Conservation (phyloP, 1,140 invertebrate species). For the Cylas formicarius region DNA sequence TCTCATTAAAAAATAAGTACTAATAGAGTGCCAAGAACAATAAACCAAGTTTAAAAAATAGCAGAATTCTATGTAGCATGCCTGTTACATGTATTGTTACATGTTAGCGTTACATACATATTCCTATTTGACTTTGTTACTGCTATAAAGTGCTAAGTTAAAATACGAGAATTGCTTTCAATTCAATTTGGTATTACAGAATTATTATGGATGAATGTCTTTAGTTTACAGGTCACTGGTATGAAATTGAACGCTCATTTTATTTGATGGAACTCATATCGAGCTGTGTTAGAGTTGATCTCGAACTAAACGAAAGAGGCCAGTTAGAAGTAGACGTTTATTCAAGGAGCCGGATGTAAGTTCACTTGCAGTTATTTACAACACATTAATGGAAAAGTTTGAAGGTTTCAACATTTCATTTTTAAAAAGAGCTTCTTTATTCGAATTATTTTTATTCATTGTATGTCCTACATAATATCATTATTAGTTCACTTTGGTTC, state of each 20-base stretch:
- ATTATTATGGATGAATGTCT: slow-evolving; percentile 11
- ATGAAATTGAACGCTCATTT: slow-evolving; percentile 63
- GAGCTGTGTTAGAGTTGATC: slow-evolving; percentile 56
- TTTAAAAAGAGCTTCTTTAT: background rate
- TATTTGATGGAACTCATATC: slow-evolving; percentile 59
- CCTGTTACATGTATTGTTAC: background rate
- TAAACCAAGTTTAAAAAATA: too few species aligned
- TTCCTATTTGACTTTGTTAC: background rate
- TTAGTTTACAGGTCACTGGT: slow-evolving; percentile 63
- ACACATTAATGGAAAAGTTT: background rate
- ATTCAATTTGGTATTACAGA: background rate
- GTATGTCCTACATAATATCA: background rate
- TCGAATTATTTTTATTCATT: background rate
- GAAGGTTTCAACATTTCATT: slow-evolving; percentile 1
- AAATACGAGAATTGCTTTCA: too few species aligned
- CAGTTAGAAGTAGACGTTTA: slow-evolving; percentile 51
- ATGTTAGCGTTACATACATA: background rate
- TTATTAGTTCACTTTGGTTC: background rate
- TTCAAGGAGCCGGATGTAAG: slow-evolving; percentile 56
- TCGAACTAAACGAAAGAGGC: slow-evolving; percentile 44
- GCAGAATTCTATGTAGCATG: too few species aligned
- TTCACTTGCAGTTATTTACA: slow-evolving; percentile 15
- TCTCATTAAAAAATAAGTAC: too few species aligned
- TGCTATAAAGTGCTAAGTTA: background rate
- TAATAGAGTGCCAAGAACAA: too few species aligned